Evolutionary conservation across 2,113 vertebrate genomes (phyloP), one percentile per base, ranked within the genome.

Genomic region (Gallinago jamesoni): DNA sequence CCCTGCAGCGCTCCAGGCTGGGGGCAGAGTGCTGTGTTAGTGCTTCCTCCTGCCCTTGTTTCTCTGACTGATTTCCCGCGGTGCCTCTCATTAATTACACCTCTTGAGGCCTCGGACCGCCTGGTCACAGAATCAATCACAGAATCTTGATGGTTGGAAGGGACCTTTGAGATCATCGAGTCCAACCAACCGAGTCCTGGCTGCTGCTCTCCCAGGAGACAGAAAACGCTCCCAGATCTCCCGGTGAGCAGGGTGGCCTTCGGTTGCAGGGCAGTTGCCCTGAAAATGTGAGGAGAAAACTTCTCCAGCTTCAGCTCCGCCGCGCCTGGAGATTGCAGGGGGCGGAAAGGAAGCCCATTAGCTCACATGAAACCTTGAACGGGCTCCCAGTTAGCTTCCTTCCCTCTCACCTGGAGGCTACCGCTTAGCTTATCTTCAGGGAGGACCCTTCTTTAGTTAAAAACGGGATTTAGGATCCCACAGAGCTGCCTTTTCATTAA

Each of bases 341-440:
- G 60, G 45, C 14, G 0, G 84, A 89, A 92, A 43, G 72, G 47
- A 81, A 85, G 66, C 68, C 24, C 74, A 76, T 96, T 84, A 94
- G 28, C 91, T 87, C 1, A 0, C 70, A 50, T 77, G 88, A 86
- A 93, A 77, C 59, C 66, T 91, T 91, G 87, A 94, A 47, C 48
- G 75, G 66, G 45, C 43, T 94, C 69, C 67, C 70, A 70, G 78
- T 66, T 86, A 28, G 28, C 66, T 94, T 80, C 50, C 70, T 95
- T 84, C 74, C 62, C 50, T 82, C 77, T 81, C 90, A 90, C 78
- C 84, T 73, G 83, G 67, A 93, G 37, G 47, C 63, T 83, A 63
- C 81, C 74, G 45, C 84, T 83, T 45, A 88, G 50, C 67, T 95
- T 94, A 93, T 95, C 84, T 95, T 41, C n/a, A 77, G 50, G 41